These are phyloP conservation scores for Eutolmus rufibarbis DNA, from an alignment of 2,888 invertebrate genomes.

Conservation along the genomic window DNA sequence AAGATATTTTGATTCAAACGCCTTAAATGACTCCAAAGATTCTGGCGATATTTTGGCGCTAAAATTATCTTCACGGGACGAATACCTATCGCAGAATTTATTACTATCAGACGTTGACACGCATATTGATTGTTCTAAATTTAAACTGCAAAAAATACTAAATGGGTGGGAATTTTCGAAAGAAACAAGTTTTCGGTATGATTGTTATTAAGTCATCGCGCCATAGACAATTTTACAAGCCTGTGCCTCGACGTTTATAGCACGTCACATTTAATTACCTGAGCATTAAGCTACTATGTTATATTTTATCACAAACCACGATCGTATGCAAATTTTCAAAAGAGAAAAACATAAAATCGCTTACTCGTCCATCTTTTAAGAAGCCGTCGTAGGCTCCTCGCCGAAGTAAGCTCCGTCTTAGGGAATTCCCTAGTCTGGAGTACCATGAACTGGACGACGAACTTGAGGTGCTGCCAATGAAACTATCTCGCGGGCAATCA, in stretches of 20 bases:
- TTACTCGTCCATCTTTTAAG: constrained; percentile 18
- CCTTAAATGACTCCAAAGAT: background rate
- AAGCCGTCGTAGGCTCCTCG: constrained; percentile 37
- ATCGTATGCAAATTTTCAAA: background rate
- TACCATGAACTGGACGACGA: constrained; percentile 43
- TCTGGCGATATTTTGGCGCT: background rate
- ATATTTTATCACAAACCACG: background rate
- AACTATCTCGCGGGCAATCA: background rate
- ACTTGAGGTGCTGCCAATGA: background rate
- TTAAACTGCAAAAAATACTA: background rate
- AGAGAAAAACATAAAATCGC: constrained; percentile 46
- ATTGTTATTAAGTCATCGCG: background rate
- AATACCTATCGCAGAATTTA: background rate
- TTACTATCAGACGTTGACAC: background rate
- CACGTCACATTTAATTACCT: background rate
- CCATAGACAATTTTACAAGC: background rate
- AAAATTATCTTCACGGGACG: background rate
- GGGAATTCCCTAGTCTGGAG: constrained; percentile 47
- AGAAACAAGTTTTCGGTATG: background rate
- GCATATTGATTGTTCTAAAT: background rate
- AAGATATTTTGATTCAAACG: too few species aligned
- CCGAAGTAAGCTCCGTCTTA: constrained; percentile 45
- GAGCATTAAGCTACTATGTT: background rate
- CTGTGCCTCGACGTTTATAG: background rate
- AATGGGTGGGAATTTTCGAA: background rate